Conservation (phyloP, 2,113 vertebrate genomes). For the Dinomys branickii region DNA sequence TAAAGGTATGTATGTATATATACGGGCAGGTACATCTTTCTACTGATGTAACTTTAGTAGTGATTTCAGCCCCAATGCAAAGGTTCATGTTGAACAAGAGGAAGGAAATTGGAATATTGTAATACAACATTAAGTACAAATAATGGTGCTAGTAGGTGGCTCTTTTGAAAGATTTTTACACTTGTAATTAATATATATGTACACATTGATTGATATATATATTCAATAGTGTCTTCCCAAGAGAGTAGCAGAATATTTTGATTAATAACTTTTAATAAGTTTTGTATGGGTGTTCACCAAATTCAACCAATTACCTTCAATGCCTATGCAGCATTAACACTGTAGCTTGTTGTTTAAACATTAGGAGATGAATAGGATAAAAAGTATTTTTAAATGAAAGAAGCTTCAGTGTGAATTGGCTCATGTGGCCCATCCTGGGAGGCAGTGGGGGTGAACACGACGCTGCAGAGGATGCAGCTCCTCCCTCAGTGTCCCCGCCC, state of each 20-base stretch:
- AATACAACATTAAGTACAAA: conserved; percentile 57
- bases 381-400: neutral
- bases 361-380: neutral
- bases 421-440: neutral
- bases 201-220: neutral
- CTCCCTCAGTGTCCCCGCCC: neutral
- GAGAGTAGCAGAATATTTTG: neutral
- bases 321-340: neutral
- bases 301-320: neutral
- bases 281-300: neutral
- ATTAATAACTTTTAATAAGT: neutral
- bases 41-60: neutral
- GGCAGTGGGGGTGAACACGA: no score
- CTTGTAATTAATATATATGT: neutral
- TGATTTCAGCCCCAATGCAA: conserved; percentile 71
- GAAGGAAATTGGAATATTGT: conserved; percentile 17
- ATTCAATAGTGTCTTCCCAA: neutral
- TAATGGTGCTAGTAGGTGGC: conserved; percentile 59
- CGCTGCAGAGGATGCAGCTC: neutral
- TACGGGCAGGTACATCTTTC: no score
- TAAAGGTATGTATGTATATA: neutral
- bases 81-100: conserved; percentile 74
- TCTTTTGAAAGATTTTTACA: conserved; percentile 71
- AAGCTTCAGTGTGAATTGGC: neutral
- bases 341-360: neutral